Evolutionary conservation across 2,888 invertebrate genomes (phyloP), one percentile per base, ranked within the genome.

Genomic region (Zygothrica quintamaculata): DNA sequence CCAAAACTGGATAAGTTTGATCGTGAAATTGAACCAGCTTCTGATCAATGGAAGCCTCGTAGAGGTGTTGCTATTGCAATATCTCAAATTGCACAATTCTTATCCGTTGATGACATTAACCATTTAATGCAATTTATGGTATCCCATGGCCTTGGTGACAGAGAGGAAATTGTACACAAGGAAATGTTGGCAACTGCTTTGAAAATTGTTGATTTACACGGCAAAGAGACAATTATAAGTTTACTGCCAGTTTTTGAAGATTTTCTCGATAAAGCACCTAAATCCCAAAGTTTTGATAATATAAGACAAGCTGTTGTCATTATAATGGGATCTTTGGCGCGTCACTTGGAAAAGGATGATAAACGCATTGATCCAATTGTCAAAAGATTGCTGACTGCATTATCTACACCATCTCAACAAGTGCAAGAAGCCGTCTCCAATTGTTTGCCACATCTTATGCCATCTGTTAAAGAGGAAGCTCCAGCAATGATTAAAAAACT

Each of bases 361-460:
- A 93, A 94, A 1, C 93, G 97, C 87, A 95, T 99, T 78, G 96
- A 96, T 88, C 98, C 99, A n/a, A 99, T 99, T 86, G 95, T 99
- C 6, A 94, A 95, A 80, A 93, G 98, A 60, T 92, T 99, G 40
- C 94, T 99, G 48, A 95, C 96, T 47, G 97, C 99, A 0, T 92
- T 99, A 3, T 96, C 96, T 29, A 99, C 99, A 33, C 99, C 99
- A 8, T 98, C 99, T 33, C 98, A 99, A 90, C 97, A 97, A 92
- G 98, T 99, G 0, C 99, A 99, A 93, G 98, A 98, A 91, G 97
- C 99, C 0, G 99, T 99, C 0, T 97, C 98, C 39, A 97, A 98
- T 91, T 99, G 99, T 89, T 92, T 99, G 65, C 98, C 99, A 0
- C 96, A 97, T 82, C 92, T 99, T 62, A 97, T 99, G 71, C 96